A percentile compares a stretch with the other conserved stretches of the same genome.
phyloP scores from a whole-genome alignment of 2,797 vertebrate species.

The Bradypodion pumilum region DNA sequence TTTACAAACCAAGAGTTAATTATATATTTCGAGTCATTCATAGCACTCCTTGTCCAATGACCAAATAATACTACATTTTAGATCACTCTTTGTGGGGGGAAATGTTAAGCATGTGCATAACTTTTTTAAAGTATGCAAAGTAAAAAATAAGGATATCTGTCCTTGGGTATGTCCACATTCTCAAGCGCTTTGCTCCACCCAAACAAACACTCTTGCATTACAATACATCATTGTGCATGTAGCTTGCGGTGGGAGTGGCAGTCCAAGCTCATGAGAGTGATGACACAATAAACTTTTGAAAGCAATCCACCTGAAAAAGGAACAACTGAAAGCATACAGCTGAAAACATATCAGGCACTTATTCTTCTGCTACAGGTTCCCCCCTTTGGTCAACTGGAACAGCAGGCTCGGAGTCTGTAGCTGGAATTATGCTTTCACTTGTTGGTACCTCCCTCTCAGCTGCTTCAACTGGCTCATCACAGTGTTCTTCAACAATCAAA shows the following conservation, averaged over 20 bases:
- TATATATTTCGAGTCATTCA: constrained; percentile 59
- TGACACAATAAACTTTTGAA: constrained; percentile 57
- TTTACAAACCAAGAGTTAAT: constrained; percentile 59
- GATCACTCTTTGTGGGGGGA: constrained; percentile 60
- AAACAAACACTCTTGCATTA: constrained; percentile 61
- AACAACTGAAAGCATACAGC: constrained; percentile 73
- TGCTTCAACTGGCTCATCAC: constrained; percentile 59
- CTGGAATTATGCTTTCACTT: constrained; percentile 43
- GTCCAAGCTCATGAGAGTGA: constrained; percentile 70
- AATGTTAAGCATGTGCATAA: constrained; percentile 36
- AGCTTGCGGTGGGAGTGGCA: constrained; percentile 64
- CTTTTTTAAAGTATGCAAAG: constrained; percentile 58
- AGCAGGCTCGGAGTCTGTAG: constrained; percentile 56
- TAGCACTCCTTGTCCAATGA: constrained; percentile 57
- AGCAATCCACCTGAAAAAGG: constrained; percentile 70
- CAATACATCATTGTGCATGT: constrained; percentile 54
- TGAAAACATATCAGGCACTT: constrained; percentile 76
- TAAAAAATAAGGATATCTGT: constrained; percentile 54
- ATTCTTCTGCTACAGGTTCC: constrained; percentile 87
- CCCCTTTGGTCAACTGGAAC: constrained; percentile 78
- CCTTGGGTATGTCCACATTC: constrained; percentile 58
- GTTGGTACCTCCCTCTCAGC: constrained; percentile 53
- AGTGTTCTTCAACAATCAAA: constrained; percentile 59
- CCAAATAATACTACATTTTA: constrained; percentile 60
- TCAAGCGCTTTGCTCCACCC: constrained; percentile 58